Evolutionary conservation across 2,888 invertebrate genomes (phyloP), one percentile per base, ranked within the genome.

Genomic region (Coelopa pilipes): DNA sequence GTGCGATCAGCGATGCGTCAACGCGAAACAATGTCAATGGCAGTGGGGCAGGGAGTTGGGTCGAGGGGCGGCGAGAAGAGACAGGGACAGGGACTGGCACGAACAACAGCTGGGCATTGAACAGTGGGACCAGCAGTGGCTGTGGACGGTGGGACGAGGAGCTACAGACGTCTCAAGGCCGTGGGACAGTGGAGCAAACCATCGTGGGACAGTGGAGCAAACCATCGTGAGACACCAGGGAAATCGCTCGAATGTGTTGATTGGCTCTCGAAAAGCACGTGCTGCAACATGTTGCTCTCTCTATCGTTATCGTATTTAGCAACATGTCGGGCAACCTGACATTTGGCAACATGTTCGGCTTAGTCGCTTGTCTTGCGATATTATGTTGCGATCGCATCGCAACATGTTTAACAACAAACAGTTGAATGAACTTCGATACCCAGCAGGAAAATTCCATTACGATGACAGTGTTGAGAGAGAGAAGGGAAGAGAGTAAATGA

Each of bases 1-100:
- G 47, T 46, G 17, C n/a, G 17, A 17, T 65, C 59, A 65, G 19
- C 65, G 21, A 13, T 11, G 24, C 62, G 34, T 62, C 15, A n/a
- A 13, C 49, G 49, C 19, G 66, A 19, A 66, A 66, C 66, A 66
- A 49, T 66, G 66, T 68, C 68, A 68, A 55, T 55, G 68, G 21
- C 67, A 50, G 67, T 46, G n/a, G 24, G 50, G 53, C 45, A 34
- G 50, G 13, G 66, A 65, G 47, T 47, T 15, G 34, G 34, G 34
- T 34, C 4, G 34, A 34, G 2, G 34, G 34, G 34, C 4, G 7
- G 21, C 10, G 57, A 57, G 21, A 17, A 17, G 19, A 17, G 17
- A 11, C 11, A 57, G 21, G 17, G 55, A 5, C 19, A 57, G 19
- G 5, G 19, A 57, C 11, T 9, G 57, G 3, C 19, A 19, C 5